phyloP scores from a whole-genome alignment of 2,113 vertebrate species.

The Mobula hypostoma region DNA sequence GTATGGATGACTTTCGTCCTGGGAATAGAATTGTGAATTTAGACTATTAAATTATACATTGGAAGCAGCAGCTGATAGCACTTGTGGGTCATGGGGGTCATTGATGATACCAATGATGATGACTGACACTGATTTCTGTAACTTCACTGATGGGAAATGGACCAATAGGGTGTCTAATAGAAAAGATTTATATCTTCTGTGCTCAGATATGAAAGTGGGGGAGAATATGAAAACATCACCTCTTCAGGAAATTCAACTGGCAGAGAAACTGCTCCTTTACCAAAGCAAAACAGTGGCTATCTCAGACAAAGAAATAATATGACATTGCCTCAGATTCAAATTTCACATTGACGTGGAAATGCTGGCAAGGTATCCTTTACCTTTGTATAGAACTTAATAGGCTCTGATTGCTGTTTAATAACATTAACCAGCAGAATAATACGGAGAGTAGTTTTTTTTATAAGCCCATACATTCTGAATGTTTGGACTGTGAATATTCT shows the following conservation, averaged over 20 bases:
- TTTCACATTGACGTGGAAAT: neutral
- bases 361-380: neutral
- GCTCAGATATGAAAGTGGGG: conserved; percentile 24
- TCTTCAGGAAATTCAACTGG: neutral
- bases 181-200: conserved; percentile 30
- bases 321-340: neutral
- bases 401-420: neutral
- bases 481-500: neutral
- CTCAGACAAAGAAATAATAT: neutral
- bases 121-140: conserved; percentile 45
- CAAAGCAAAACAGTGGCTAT: neutral
- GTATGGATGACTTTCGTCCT: conserved; percentile 43
- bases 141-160: conserved; percentile 14
- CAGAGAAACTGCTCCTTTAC: neutral
- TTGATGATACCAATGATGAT: conserved; percentile 46
- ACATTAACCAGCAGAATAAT: neutral
- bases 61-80: conserved; percentile 48
- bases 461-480: neutral
- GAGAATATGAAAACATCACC: neutral
- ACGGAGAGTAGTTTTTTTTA: neutral
- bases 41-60: conserved; percentile 43
- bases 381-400: neutral
- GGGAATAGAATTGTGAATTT: conserved; percentile 49
- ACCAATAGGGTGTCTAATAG: neutral
- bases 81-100: conserved; percentile 48